Evolutionary conservation across 2,888 invertebrate species (phyloP), one percentile per base, ranked within the genome.

Genomic region (Mamestra brassicae): DNA sequence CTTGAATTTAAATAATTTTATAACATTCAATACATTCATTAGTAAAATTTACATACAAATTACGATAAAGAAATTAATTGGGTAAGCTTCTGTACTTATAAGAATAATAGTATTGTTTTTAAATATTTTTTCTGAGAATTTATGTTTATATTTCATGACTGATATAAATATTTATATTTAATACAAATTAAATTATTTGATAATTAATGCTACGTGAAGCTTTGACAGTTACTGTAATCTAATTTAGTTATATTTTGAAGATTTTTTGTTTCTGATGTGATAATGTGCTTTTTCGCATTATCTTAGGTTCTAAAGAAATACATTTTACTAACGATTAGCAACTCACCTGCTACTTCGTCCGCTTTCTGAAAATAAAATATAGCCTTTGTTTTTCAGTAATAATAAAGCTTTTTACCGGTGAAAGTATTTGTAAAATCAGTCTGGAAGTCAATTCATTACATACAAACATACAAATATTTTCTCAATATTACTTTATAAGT

Each of bases 1-100:
- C 50, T 42, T 1, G 36, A 34, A 61, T 62, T 65, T 66, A 6
- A 78, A 78, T 78, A 65, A 52, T 61, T 42, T 54, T 55, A 52
- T 15, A 50, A 47, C 5, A 11, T 45, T 63, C 0, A 36, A 57
- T 50, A 38, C 38, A 55, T 63, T 70, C 0, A 57, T 60, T 55
- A 36, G 6, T 36, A 17, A 3, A n/a, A 80, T 80, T 76, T 50
- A 54, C 64, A 80, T 76, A 68, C 36, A 65, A 71, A 80, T 65
- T 36, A 36, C 15, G n/a, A 34, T 65, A 61, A 15, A 34, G n/a
- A 50, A 52, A 71, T 70, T 68, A 65, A 55, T 68, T 65, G 60
- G 54, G 13, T 26, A 10, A 57, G 64, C 71, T 71, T 76, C 76
- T 71, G 66, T 52, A 45, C 75, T 63, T 55, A 67, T 71, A 26